Conservation (phyloP, 2,797 vertebrate genomes). For the Acomys russatus region DNA sequence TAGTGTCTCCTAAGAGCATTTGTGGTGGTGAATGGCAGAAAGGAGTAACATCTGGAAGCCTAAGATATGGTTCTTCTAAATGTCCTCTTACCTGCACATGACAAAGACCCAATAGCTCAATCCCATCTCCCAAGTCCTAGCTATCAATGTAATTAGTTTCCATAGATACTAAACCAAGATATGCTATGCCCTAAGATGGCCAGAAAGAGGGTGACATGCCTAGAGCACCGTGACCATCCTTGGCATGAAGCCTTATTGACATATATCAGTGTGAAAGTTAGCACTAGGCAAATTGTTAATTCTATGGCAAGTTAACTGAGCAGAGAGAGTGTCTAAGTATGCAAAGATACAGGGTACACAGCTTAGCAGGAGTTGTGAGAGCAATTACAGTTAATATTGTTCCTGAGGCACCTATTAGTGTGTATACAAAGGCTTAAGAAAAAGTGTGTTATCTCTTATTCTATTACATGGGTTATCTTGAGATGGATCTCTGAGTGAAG, state of each 20-base stretch:
- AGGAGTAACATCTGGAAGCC: background rate
- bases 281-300: background rate
- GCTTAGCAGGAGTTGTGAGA: background rate
- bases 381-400: background rate
- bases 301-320: slow-evolving; percentile 47
- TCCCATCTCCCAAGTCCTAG: background rate
- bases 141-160: background rate
- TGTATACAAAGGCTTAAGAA: background rate
- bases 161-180: background rate
- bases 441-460: background rate
- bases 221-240: too few relatives aligned
- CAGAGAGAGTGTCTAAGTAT: slow-evolving; percentile 12
- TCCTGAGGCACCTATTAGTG: background rate
- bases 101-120: background rate
- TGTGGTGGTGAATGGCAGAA: background rate
- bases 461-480: background rate
- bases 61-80: background rate
- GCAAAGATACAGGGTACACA: background rate
- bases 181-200: background rate
- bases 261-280: background rate
- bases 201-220: background rate
- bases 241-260: background rate
- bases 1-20: background rate
- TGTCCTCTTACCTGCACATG: background rate
- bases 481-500: background rate